Evolutionary conservation across 2,888 invertebrate genomes (phyloP), one percentile per base, ranked within the genome.

Genomic region (Clunio marinus): DNA sequence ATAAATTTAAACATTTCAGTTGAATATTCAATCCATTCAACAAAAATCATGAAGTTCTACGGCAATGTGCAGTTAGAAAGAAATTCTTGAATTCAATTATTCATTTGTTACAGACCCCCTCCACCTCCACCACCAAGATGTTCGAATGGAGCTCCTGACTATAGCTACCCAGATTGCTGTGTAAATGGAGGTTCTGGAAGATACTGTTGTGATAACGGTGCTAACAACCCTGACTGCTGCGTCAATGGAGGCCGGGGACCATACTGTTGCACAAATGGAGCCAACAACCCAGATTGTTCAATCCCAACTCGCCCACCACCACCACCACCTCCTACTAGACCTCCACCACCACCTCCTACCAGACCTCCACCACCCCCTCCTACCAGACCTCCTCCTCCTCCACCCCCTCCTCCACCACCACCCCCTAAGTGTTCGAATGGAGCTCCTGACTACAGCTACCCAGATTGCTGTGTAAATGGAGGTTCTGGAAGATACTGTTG

Each of bases 251-350:
- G 60, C n/a, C 25, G 17, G 35, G 60, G 60, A 1, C 22, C n/a
- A 22, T 60, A 37, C n/a, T 60, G 60, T 5, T 60, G 60, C 41
- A 41, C 60, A 22, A 60, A 60, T 13, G 60, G 60, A 24, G 13
- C 17, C 8, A 57, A 57, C 27, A 57, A 57, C 27, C 57, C 57
- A n/a, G 27, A 57, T 13, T 57, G 27, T 27, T 24, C n/a, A 13
- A 17, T 51, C 20, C 13, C 25, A 57, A 57, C n/a, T 27, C 8
- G 27, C n/a, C 51, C 20, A 51, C 51, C 51, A 10, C 51, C 51
- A 10, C 51, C 51, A 20, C 5, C 51, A 3, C 5, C 51, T 20
- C 41, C 41, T n/a, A 41, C 41, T n/a, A 41, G 41, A 41, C 41
- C 41, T n/a, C 41, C 41, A n/a, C 41, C 41, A n/a, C 41, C 41